Conservation (phyloP, 2,113 vertebrate species). For the Thryonomys swinderianus region DNA sequence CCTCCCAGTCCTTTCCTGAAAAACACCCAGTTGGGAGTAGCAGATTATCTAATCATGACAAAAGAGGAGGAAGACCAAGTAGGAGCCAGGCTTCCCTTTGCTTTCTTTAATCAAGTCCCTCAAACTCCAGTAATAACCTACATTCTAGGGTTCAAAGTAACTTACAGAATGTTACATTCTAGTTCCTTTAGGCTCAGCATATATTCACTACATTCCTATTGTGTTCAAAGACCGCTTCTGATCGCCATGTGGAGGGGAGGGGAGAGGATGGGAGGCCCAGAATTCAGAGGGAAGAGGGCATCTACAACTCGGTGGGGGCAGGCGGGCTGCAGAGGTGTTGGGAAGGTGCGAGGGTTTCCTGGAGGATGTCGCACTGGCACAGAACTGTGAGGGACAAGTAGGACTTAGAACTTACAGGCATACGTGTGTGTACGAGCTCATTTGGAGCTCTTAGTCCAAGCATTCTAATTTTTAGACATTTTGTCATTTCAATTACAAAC, state of each 20-base stretch:
- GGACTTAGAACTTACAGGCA: not conserved
- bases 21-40: not conserved
- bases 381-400: not conserved
- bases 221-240: not conserved
- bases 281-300: not conserved
- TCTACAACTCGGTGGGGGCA: not conserved
- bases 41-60: not conserved
- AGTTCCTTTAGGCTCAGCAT: not conserved
- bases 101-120: not conserved
- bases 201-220: not conserved
- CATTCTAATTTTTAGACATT: not conserved
- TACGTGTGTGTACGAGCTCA: not conserved
- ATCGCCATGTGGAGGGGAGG: not conserved
- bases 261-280: no score
- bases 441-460: not conserved
- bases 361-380: not conserved
- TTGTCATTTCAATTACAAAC: not conserved
- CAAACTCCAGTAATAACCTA: not conserved
- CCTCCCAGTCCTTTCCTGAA: not conserved
- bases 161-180: not conserved
- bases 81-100: not conserved
- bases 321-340: not conserved
- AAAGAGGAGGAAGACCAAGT: not conserved
- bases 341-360: not conserved
- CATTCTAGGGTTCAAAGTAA: not conserved